Evolutionary conservation across 2,888 invertebrate species (phyloP), one percentile per base, ranked within the genome.

Genomic region (Eupithecia vulgata): DNA sequence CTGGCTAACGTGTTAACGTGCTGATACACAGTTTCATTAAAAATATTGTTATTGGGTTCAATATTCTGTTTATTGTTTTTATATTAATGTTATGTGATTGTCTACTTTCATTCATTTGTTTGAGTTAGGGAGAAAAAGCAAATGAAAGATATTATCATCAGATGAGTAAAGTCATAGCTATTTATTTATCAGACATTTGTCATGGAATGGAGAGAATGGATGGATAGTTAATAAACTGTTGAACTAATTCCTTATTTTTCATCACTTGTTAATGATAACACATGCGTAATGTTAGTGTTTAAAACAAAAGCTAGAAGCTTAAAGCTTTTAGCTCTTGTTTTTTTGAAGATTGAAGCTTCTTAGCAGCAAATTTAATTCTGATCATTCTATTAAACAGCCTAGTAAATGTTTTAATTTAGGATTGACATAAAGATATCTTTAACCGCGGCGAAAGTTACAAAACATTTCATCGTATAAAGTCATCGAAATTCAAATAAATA

Each of bases 1-100:
- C 79, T 81, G 81, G 80, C 80, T 81, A 82, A 83, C 77, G 74
- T 81, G 76, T 81, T 82, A 80, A 85, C 70, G 78, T 76, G 81
- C 70, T 76, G 74, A 76, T 79, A 72, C 78, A 73, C 64, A 80
- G 80, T 79, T 71, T 72, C 71, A 78, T 78, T 78, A 75, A 71
- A 79, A 74, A 74, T 74, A 73, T 71, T 74, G 71, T 71, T 73
- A 70, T 42, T 70, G 57, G 34, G 72, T 76, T 76, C 71, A 68
- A 74, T 68, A 75, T 70, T 79, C 80, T 79, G 57, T 69, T 74
- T 71, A 74, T 69, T 67, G 40, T 68, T 71, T 66, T 52, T 48
- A 42, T 59, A 30, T 1, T 15, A 62, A 30, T 30, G 30, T 59
- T 59, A 59, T 30, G 17, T 62, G 61, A 62, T 62, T 35, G 10